These are phyloP conservation scores for Odontomyia ornata DNA, from an alignment of 2,888 invertebrate species.

Conservation along the genomic window DNA sequence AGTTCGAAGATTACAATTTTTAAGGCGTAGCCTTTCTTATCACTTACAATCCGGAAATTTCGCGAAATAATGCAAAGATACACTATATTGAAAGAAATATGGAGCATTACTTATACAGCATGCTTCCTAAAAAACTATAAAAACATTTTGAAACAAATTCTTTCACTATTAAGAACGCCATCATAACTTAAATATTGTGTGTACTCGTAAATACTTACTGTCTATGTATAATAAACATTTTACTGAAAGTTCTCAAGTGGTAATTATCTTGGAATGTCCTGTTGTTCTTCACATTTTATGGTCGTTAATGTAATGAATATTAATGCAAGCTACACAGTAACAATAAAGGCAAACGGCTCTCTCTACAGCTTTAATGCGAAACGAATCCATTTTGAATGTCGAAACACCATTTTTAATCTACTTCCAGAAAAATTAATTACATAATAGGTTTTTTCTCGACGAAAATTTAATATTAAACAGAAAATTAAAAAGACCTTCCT, in stretches of 20 bases:
- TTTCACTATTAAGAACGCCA: too few species aligned
- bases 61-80: too few species aligned
- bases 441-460: not conserved
- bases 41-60: too few species aligned
- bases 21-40: too few species aligned
- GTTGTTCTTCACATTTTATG: not conserved
- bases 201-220: too few species aligned
- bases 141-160: too few species aligned
- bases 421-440: constrained; percentile 1
- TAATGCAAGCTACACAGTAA: not conserved
- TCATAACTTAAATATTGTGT: too few species aligned
- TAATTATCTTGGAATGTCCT: not conserved
- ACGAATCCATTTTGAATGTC: not conserved
- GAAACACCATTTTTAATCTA: not conserved
- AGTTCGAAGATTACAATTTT: too few species aligned
- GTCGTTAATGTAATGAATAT: not conserved
- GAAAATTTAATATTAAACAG: not conserved
- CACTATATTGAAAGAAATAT: too few species aligned
- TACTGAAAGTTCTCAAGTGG: not conserved
- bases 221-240: not conserved
- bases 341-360: not conserved
- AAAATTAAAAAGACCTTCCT: not conserved
- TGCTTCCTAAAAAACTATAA: too few species aligned
- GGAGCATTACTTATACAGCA: too few species aligned
- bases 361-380: not conserved